Base-by-base conservation (phyloP, 2,797 vertebrate genomes). In the Limnodromus scolopaceus region DNA sequence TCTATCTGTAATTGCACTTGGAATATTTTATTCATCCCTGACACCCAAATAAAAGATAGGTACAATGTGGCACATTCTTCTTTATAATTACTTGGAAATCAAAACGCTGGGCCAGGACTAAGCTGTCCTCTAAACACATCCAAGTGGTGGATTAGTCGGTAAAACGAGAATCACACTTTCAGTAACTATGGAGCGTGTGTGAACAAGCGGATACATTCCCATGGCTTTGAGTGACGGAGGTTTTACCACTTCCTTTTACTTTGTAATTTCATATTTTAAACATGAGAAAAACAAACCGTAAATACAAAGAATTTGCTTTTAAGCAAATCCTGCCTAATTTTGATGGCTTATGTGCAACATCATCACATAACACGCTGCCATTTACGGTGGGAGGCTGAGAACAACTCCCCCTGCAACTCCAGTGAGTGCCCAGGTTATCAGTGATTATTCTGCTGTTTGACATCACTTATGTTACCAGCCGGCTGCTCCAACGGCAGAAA, bases 191-290 rank as follows among this genome's bases (percentile, higher is more conserved):
- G 95, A 98, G 91, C 98, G 28, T 96, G 98, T 98, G 97, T 72
- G 94, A 97, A 98, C 98, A 98, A 77, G 97, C 6, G 41, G 76
- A 60, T 74, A 77, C 92, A 95, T 97, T 97, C 94, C 93, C 96
- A 90, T 89, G 93, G 93, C 84, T 97, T 95, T 97, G 92, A 97
- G 87, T 76, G 82, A 97, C 92, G 81, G 76, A 90, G 87, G 65
- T 92, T 97, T 97, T 96, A 96, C 94, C 96, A 97, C 96, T 98
- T 98, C 98, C 97, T 98, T 98, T 97, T 96, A 95, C 65, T 76
- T 65, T 96, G 93, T 96, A 97, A 98, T 94, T 98, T 97, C 97
- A 96, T 97, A 97, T 98, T 98, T 98, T 87, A 96, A 95, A 98
- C 91, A 97, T 22, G 49, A 97, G 92, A 92, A 97, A 97, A 98